These are phyloP conservation scores for Dolichotis patagonum DNA, from an alignment of 2,113 vertebrate species.

Conservation along the genomic window DNA sequence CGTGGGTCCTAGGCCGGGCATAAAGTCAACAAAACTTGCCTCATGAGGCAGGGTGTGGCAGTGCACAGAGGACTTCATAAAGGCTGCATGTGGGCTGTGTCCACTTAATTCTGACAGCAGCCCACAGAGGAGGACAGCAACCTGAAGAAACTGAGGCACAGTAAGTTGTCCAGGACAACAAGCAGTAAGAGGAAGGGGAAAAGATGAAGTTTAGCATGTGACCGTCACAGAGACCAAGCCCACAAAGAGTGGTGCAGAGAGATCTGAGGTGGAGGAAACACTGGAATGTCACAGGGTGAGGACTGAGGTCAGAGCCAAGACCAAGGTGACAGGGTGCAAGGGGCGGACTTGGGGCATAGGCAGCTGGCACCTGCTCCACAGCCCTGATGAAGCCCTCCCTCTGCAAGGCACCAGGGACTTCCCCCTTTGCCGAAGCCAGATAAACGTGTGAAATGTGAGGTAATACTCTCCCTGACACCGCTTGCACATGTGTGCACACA, in stretches of 20 bases:
- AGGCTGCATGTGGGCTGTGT: not conserved
- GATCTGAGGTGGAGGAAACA: not conserved
- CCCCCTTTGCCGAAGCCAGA: not conserved
- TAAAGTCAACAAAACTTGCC: not conserved
- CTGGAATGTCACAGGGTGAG: not conserved
- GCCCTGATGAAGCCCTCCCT: not conserved
- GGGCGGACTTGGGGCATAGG: not conserved
- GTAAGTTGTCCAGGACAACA: not conserved
- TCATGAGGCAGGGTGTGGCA: not conserved
- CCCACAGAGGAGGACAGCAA: not conserved
- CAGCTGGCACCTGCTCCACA: not conserved
- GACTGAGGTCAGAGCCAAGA: not conserved
- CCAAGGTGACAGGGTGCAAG: not conserved
- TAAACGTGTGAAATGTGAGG: too few species aligned
- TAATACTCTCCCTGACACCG: not conserved
- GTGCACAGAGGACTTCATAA: not conserved
- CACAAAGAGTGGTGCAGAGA: not conserved
- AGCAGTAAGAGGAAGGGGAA: not conserved
- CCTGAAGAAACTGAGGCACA: not conserved
- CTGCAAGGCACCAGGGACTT: not conserved
- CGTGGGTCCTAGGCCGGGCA: not conserved
- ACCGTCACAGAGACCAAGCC: not conserved
- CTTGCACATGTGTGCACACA: not conserved
- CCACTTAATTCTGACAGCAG: not conserved
- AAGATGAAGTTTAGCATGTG: not conserved